These are phyloP conservation scores for Scaptomyza tumidula DNA, from an alignment of 2,888 invertebrate species.

Conservation along the genomic window DNA sequence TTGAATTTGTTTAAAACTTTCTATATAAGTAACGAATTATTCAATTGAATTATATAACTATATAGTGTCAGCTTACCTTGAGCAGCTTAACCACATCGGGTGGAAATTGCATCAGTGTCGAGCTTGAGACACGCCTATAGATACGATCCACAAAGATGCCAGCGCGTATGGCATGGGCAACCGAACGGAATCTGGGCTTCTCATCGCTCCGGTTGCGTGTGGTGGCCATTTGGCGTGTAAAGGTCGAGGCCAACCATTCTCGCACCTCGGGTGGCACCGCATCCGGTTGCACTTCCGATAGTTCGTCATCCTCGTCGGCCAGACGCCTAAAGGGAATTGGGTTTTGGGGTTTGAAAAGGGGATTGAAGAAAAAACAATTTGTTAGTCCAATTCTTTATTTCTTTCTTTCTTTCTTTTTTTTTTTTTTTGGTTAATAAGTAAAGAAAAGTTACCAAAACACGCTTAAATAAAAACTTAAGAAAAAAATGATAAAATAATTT, in stretches of 20 bases:
- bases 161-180: constrained; percentile 97
- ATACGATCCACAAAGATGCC: constrained; percentile 98
- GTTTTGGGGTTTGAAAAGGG: neutral
- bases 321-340: constrained; percentile 86
- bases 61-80: constrained; percentile 87
- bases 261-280: constrained; percentile 98
- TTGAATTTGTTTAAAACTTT: too few species aligned
- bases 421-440: constrained; percentile 45
- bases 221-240: constrained; percentile 94
- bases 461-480: constrained; percentile 23
- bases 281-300: constrained; percentile 98
- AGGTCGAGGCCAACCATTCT: constrained; percentile 98
- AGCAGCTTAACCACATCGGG: constrained; percentile 93
- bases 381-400: constrained; percentile 47
- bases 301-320: constrained; percentile 96
- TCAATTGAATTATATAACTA: neutral
- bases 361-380: constrained; percentile 25
- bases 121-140: constrained; percentile 92
- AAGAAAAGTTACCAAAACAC: constrained; percentile 42
- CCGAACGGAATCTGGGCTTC: constrained; percentile 95
- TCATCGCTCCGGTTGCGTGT: constrained; percentile 91
- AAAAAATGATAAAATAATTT: constrained; percentile 1
- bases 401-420: neutral
- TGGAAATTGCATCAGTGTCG: constrained; percentile 94
- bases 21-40: too few species aligned